These are phyloP conservation scores for Anthopleura xanthogrammica DNA, from an alignment of 92 coral and sea anemone species.

Conservation along the genomic window DNA sequence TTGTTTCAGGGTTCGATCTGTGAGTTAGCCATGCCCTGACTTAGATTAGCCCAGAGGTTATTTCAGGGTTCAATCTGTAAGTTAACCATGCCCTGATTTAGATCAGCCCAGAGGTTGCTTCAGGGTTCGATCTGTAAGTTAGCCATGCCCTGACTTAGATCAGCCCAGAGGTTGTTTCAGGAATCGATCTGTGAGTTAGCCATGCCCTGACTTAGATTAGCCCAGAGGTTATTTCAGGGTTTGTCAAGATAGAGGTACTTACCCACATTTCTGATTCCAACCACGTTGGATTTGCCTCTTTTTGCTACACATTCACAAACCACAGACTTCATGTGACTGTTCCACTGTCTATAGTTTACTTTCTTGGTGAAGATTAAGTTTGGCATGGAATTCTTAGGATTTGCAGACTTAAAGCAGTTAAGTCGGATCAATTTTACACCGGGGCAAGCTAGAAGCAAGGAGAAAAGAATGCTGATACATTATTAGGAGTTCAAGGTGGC, in stretches of 20 bases:
- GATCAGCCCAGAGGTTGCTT: too few relatives aligned
- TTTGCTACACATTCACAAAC: slow-evolving; percentile 23
- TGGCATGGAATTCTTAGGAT: slow-evolving; percentile 5
- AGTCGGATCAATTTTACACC: slow-evolving; percentile 19
- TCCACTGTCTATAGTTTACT: slow-evolving; percentile 22
- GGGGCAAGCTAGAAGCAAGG: slow-evolving; percentile 10
- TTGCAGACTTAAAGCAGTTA: slow-evolving; percentile 21
- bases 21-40: too few relatives aligned
- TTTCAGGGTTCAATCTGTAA: too few relatives aligned
- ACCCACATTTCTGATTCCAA: slow-evolving; percentile 28
- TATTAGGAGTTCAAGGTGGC: background rate
- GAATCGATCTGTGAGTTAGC: too few relatives aligned
- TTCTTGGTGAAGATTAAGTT: slow-evolving; percentile 11
- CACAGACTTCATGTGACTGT: slow-evolving; percentile 4
- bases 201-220: too few relatives aligned
- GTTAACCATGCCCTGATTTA: too few relatives aligned
- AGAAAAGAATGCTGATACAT: background rate
- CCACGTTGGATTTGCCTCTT: slow-evolving; percentile 13
- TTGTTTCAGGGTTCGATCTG: too few relatives aligned
- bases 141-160: too few relatives aligned
- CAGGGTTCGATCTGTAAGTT: too few relatives aligned
- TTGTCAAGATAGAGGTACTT: background rate
- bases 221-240: too few relatives aligned
- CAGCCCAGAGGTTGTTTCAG: too few relatives aligned
- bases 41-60: too few relatives aligned